Evolutionary conservation across 2,113 vertebrate species (phyloP).

Genomic region (Zingel zingel): DNA sequence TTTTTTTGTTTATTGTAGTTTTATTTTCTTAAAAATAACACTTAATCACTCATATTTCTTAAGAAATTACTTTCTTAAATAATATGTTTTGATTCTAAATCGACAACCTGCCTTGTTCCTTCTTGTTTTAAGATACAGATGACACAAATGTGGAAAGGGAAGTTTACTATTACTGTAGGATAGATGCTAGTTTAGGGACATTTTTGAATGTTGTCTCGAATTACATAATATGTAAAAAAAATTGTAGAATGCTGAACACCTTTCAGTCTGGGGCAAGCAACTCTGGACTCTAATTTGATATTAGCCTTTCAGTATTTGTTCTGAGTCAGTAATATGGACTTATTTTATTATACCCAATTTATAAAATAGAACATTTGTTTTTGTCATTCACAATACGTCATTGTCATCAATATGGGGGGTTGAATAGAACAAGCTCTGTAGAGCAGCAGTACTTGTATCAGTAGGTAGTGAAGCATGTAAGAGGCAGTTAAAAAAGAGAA

Average conservation of each 20-base stretch:
- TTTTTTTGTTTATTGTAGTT: no score
- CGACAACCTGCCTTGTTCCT: not conserved
- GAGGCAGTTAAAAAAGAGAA: conserved; percentile 28
- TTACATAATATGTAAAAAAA: not conserved
- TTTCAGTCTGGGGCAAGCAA: not conserved
- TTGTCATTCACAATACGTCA: conserved; percentile 16
- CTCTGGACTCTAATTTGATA: conserved; percentile 5
- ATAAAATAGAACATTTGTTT: not conserved
- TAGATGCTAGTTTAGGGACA: not conserved
- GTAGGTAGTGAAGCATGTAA: conserved; percentile 21
- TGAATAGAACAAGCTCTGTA: conserved; percentile 1
- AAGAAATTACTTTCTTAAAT: not conserved
- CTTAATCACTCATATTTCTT: not conserved
- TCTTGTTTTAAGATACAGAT: not conserved
- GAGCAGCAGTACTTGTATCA: conserved; percentile 13
- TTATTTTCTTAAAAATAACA: not conserved
- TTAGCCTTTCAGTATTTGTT: conserved; percentile 6
- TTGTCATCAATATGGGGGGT: not conserved
- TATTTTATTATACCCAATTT: conserved; percentile 4
- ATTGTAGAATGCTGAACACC: not conserved
- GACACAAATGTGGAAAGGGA: not conserved
- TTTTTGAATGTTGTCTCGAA: not conserved
- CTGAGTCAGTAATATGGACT: not conserved
- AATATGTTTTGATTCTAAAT: not conserved
- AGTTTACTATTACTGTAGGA: not conserved